These are phyloP conservation scores for Tetranychus truncatus DNA, from an alignment of 2,888 invertebrate species.

Conservation along the genomic window DNA sequence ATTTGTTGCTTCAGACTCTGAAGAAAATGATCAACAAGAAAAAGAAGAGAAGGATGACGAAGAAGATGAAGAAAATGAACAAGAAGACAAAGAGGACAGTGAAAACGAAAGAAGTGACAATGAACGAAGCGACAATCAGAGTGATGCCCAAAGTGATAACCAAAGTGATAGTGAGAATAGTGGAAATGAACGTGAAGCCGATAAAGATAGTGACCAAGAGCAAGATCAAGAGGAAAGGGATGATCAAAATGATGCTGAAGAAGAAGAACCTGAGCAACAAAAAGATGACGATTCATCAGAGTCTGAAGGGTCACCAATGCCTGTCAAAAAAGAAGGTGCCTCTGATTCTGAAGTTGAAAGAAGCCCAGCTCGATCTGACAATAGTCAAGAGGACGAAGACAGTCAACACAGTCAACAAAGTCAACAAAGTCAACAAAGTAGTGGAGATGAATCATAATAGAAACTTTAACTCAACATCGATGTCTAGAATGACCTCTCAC, in stretches of 20 bases:
- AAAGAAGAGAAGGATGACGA: neutral
- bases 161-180: slow-evolving; percentile 23
- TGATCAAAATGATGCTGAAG: slow-evolving; percentile 4
- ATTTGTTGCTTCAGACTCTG: slow-evolving; percentile 16
- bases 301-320: neutral
- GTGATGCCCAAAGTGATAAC: slow-evolving; percentile 2
- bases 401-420: neutral
- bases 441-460: neutral
- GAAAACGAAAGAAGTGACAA: neutral
- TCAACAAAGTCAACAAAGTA: neutral
- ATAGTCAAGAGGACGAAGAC: neutral
- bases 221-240: neutral
- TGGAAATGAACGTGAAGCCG: slow-evolving; percentile 19
- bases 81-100: neutral
- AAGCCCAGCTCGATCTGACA: slow-evolving; percentile 16
- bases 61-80: neutral
- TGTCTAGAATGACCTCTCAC: too few species aligned
- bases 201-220: slow-evolving; percentile 15
- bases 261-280: neutral
- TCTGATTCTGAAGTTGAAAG: slow-evolving; percentile 20
- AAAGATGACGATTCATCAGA: neutral
- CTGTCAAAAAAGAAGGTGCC: neutral
- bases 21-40: slow-evolving; percentile 7
- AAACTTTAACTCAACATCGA: neutral
- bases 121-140: neutral